Evolutionary conservation across 2,888 invertebrate genomes (phyloP).

Genomic region (Agriotes lineatus): DNA sequence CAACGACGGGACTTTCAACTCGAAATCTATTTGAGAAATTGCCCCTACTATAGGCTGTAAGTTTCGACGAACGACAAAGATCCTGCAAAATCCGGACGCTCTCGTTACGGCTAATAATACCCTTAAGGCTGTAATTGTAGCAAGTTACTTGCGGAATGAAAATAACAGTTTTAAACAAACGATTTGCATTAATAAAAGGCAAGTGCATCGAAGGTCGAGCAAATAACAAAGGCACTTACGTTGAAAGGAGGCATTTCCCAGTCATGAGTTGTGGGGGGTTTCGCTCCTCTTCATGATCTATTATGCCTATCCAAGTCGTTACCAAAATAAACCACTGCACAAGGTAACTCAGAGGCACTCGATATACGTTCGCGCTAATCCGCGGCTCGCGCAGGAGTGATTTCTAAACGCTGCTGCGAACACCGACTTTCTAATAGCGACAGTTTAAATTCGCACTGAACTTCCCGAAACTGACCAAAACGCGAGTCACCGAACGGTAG

Average conservation of each 20-base stretch:
- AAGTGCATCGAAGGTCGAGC: neutral
- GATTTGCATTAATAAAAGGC: neutral
- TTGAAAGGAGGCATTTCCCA: conserved; percentile 6
- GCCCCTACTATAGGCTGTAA: too few relatives aligned
- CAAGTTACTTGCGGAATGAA: neutral
- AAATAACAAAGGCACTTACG: conserved; percentile 12
- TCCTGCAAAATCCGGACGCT: neutral
- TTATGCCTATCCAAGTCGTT: conserved; percentile 10
- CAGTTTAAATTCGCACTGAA: conserved; percentile 9
- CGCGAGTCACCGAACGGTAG: too few relatives aligned
- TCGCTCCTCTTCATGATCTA: conserved; percentile 33
- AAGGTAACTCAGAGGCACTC: conserved; percentile 24
- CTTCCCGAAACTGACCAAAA: too few relatives aligned
- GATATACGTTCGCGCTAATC: conserved; percentile 29
- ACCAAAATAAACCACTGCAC: conserved; percentile 29
- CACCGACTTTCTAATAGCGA: conserved; percentile 27
- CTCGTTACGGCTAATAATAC: neutral
- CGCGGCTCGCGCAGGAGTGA: conserved; percentile 31
- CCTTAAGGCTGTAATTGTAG: neutral
- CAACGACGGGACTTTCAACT: too few relatives aligned
- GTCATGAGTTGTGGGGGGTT: conserved; percentile 11
- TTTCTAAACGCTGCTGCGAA: conserved; percentile 5
- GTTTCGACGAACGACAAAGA: neutral
- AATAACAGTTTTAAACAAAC: conserved; percentile 2
- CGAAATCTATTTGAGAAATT: too few relatives aligned